phyloP scores from a whole-genome alignment of 1,140 invertebrate species.

The Tetraneura akinire region DNA sequence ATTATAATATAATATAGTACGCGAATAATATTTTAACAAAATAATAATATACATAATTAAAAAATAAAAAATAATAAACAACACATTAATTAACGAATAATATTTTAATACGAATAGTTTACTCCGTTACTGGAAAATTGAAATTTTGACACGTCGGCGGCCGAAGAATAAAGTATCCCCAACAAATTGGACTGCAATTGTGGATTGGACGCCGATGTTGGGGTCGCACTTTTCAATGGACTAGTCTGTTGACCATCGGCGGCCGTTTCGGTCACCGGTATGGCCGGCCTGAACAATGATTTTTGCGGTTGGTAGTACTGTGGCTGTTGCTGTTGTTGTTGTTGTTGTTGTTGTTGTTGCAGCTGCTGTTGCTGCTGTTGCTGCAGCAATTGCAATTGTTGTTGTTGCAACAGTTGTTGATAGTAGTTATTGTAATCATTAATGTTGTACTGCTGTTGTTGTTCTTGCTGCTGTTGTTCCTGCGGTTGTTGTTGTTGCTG shows the following conservation, averaged over 20 bases:
- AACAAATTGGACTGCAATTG: conserved; percentile 41
- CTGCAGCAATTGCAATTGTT: neutral
- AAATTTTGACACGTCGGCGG: conserved; percentile 51
- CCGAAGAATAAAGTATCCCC: conserved; percentile 50
- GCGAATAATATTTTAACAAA: neutral
- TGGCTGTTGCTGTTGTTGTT: neutral
- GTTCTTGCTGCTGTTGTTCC: neutral
- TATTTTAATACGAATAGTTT: conserved; percentile 52
- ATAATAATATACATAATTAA: neutral
- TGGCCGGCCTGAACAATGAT: conserved; percentile 19
- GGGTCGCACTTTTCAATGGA: neutral
- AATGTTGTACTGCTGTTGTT: conserved; percentile 5
- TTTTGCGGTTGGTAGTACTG: conserved; percentile 29
- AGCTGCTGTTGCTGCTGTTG: neutral
- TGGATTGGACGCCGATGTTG: conserved; percentile 19
- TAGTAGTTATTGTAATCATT: neutral
- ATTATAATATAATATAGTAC: neutral
- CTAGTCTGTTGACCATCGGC: conserved; percentile 11
- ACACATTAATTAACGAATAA: neutral
- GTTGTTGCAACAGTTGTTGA: conserved; percentile 17
- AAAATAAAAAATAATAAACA: neutral
- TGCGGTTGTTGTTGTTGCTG: conserved; percentile 49
- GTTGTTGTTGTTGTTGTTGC: neutral
- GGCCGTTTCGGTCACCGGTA: neutral
- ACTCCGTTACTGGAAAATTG: conserved; percentile 51